Percentiles rank a stretch among this genome's conserved stretches.
These are phyloP conservation scores for Axis porcinus DNA, from an alignment of 2,113 vertebrate genomes.

Conservation along the genomic window DNA sequence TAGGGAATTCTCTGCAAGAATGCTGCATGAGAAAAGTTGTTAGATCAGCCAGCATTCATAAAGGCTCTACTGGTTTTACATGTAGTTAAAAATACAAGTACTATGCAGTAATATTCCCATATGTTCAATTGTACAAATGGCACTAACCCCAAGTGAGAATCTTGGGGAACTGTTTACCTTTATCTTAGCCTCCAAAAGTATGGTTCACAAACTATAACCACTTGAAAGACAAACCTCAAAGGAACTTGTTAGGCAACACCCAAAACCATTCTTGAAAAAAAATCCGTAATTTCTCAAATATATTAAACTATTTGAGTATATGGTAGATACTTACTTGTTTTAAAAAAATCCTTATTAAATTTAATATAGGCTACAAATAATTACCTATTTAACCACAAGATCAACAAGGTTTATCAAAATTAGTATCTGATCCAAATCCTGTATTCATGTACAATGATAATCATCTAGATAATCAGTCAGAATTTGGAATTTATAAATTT, in stretches of 20 bases:
- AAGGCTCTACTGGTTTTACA: neutral
- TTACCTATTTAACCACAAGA: neutral
- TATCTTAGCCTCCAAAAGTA: conserved; percentile 32
- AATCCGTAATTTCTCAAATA: neutral
- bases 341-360: conserved; percentile 7
- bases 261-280: conserved; percentile 56
- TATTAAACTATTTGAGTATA: neutral
- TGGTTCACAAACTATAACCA: conserved; percentile 40
- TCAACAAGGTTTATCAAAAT: conserved; percentile 1
- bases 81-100: neutral
- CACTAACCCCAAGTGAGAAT: conserved; percentile 20
- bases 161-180: neutral
- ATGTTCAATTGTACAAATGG: neutral
- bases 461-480: neutral
- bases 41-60: neutral
- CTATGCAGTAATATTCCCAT: neutral
- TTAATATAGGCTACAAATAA: conserved; percentile 27
- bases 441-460: neutral
- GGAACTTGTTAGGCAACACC: conserved; percentile 65
- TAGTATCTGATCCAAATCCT: neutral
- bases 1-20: neutral
- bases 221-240: conserved; percentile 67
- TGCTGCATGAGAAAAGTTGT: neutral
- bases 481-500: neutral
- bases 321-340: neutral